phyloP scores from a whole-genome alignment of 2,888 invertebrate genomes.

The Melangyna quadrimaculata region DNA sequence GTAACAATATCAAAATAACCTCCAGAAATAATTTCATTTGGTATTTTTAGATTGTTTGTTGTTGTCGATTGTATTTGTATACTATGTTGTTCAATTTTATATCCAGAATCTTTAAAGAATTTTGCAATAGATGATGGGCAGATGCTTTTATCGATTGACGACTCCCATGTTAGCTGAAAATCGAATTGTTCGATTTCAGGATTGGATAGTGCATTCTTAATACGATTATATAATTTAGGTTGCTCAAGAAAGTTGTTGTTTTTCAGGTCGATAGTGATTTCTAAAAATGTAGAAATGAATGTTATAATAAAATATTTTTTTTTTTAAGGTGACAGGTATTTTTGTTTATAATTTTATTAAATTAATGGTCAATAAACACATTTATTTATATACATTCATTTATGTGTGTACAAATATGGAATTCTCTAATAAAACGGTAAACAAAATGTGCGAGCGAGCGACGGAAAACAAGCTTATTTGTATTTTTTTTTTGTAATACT shows the following conservation, averaged over 20 bases:
- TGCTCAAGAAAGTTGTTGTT: conserved; percentile 1
- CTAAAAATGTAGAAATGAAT: conserved; percentile 1
- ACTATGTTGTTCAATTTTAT: conserved; percentile 80
- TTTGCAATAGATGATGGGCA: conserved; percentile 85
- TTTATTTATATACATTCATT: too few relatives aligned
- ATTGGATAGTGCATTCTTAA: conserved; percentile 32
- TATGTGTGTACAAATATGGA: too few relatives aligned
- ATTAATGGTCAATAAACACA: too few relatives aligned
- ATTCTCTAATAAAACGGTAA: too few relatives aligned
- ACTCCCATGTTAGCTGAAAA: conserved; percentile 81
- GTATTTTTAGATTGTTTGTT: conserved; percentile 80
- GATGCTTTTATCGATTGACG: conserved; percentile 81
- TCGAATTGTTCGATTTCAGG: conserved; percentile 35
- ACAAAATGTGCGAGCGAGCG: too few relatives aligned
- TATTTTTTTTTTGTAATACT: too few relatives aligned
- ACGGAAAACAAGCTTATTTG: too few relatives aligned
- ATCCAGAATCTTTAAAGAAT: conserved; percentile 82
- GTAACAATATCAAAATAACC: conserved; percentile 73
- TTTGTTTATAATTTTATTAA: too few relatives aligned
- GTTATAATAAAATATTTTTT: not conserved
- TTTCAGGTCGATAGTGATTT: conserved; percentile 49
- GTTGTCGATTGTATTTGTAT: conserved; percentile 78
- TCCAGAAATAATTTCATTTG: conserved; percentile 75
- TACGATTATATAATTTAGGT: conserved; percentile 38
- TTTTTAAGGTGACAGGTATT: too few relatives aligned